Base-by-base conservation (phyloP, 2,888 invertebrate species). In the Drosophila koepferae region DNA sequence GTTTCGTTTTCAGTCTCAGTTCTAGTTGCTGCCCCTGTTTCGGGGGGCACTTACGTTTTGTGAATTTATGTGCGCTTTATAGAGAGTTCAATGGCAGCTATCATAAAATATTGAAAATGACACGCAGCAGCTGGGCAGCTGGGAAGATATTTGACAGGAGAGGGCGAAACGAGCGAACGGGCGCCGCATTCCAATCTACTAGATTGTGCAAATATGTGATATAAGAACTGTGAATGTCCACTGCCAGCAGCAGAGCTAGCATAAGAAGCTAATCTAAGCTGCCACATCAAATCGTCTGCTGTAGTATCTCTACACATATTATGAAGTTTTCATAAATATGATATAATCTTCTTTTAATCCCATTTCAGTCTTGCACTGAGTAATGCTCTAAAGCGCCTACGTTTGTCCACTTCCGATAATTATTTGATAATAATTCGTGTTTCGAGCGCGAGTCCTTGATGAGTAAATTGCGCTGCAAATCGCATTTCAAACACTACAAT, bases 91-190 rank as follows among this genome's bases (percentile, higher is more conserved):
- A 86, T 90, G 88, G 79, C 75, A 85, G 84, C 69, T 71, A 85
- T 89, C 91, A 91, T 91, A 91, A 91, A 91, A 80, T 88, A 91
- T 82, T 73, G 78, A 76, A 80, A 78, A 85, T 79, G 88, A 75
- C 87, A 87, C 70, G 63, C 73, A 65, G 63, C 72, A 71, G 63
- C 48, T 70, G 70, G 54, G n/a, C 41, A 28, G 6, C 28, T 28
- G 28, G 28, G 43, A 18, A 34, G 23, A 61, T 31, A 44, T 28
- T 56, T 34, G 58, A 40, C 43, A 23, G n/a, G 2, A 2, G 31
- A 3, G 18, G n/a, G n/a, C 41, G n/a, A 40, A 40, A n/a, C 14
- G 40, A 12, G 41, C 41, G 8, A 41, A n/a, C 41, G 16, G 3
- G 8, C n/a, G 20, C 8, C 18, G 48, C 41, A 72, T 58, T 54